These are phyloP conservation scores for Conops quadrifasciatus DNA, from an alignment of 2,888 invertebrate species.

Conservation along the genomic window DNA sequence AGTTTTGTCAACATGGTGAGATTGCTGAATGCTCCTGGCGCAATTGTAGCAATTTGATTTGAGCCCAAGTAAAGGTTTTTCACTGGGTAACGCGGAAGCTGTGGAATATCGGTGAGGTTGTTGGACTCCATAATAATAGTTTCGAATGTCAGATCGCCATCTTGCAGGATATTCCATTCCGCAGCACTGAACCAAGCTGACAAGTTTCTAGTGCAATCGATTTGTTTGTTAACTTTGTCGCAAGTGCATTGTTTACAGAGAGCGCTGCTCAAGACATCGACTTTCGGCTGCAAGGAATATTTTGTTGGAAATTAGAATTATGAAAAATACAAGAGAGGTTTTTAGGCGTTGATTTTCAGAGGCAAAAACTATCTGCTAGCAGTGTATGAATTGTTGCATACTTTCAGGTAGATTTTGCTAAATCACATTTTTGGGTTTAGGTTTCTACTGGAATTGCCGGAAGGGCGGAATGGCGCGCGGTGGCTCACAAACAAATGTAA, in stretches of 20 bases:
- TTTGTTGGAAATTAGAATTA: too few species aligned
- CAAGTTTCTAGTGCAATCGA: slow-evolving; percentile 69
- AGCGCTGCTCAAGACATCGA: slow-evolving; percentile 49
- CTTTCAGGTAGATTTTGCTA: neutral
- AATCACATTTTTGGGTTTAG: neutral
- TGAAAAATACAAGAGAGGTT: neutral
- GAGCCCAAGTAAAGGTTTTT: slow-evolving; percentile 70
- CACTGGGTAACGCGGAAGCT: slow-evolving; percentile 67
- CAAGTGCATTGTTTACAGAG: slow-evolving; percentile 70
- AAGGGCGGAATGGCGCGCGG: too few species aligned
- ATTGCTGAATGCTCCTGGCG: slow-evolving; percentile 71
- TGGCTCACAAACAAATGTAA: too few species aligned
- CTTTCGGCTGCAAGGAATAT: slow-evolving; percentile 44
- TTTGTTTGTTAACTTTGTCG: slow-evolving; percentile 59
- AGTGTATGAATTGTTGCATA: neutral
- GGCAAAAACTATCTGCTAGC: neutral
- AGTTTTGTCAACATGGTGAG: slow-evolving; percentile 71
- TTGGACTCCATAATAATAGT: slow-evolving; percentile 58
- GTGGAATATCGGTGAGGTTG: slow-evolving; percentile 52
- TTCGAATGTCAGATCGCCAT: slow-evolving; percentile 54
- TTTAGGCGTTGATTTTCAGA: neutral
- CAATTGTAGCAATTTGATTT: slow-evolving; percentile 73
- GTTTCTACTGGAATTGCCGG: too few species aligned
- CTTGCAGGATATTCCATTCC: slow-evolving; percentile 67
- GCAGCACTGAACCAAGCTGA: slow-evolving; percentile 67